Percentiles rank a stretch among this genome's conserved stretches.
Evolutionary conservation across 2,888 invertebrate genomes (phyloP).

Genomic region (Autographa gamma): DNA sequence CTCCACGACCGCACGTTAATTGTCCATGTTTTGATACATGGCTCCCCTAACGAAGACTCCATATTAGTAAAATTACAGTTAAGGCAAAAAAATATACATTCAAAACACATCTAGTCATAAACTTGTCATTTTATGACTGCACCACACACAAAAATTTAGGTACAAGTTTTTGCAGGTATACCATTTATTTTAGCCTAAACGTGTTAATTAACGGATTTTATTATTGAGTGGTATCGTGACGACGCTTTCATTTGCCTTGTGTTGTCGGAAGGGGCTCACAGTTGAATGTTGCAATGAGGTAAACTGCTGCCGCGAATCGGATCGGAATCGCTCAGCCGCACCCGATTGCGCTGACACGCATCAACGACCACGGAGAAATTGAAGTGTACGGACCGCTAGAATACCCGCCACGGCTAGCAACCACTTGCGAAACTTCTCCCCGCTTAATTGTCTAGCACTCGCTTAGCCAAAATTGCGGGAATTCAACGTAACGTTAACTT

Average conservation of each 20-base stretch:
- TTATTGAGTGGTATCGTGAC: conserved; percentile 64
- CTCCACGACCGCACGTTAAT: conserved; percentile 68
- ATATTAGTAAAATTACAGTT: neutral
- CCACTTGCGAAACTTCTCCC: conserved; percentile 84
- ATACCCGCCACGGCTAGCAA: conserved; percentile 71
- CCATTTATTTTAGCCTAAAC: conserved; percentile 23
- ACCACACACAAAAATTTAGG: neutral
- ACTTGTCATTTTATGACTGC: neutral
- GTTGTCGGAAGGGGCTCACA: conserved; percentile 74
- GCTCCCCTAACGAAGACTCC: conserved; percentile 37
- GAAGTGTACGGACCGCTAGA: conserved; percentile 81
- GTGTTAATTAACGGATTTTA: conserved; percentile 56
- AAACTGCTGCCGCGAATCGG: conserved; percentile 80
- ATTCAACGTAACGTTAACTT: conserved; percentile 74
- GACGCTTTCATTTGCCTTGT: conserved; percentile 72
- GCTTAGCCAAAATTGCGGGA: conserved; percentile 70
- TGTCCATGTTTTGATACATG: conserved; percentile 69
- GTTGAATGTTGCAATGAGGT: conserved; percentile 77
- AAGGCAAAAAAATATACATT: neutral
- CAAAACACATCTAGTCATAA: neutral
- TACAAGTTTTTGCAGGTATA: neutral
- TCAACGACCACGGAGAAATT: conserved; percentile 84
- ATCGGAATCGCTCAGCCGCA: conserved; percentile 85
- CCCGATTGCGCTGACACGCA: conserved; percentile 86
- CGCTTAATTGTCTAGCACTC: conserved; percentile 75